Base-by-base conservation (phyloP, 1,140 invertebrate species). In the Holcopasites calliopsidis region DNA sequence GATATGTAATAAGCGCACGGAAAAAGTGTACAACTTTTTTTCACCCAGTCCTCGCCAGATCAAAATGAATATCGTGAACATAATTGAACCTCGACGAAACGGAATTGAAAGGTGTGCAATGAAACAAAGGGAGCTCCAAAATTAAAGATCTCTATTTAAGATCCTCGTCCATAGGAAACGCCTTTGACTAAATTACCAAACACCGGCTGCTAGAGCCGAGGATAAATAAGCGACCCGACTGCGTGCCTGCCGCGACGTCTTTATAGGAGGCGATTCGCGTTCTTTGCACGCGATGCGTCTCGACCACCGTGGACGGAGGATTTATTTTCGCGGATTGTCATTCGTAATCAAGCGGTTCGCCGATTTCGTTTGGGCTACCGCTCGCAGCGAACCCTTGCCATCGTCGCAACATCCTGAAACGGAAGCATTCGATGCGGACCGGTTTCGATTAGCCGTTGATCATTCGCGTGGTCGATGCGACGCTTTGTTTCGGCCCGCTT, bases 381-480 rank as follows among this genome's bases (percentile, higher is more conserved):
- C 2, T 71, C 42, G 49, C 28, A 3, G 28, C 8, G 3, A 2
- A 10, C 8, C 2, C 23, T 35, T 11, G 28, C 23, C 21, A 18
- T 23, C 4, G 21, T 69, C 31, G 16, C 3, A 38, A 13, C 21
- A 61, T n/a, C n/a, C n/a, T n/a, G n/a, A n/a, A n/a, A n/a, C n/a
- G n/a, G n/a, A n/a, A n/a, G n/a, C n/a, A n/a, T n/a, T n/a, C n/a
- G n/a, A n/a, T n/a, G n/a, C n/a, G n/a, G n/a, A n/a, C n/a, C n/a
- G n/a, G n/a, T n/a, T 71, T 79, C 71, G 79, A 76, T 76, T 79
- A 65, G 60, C 65, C 42, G 76, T 81, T 76, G 71, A 79, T 81
- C 79, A 79, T 72, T 81, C 76, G 77, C 76, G 40, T 33, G 42
- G 11, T 61, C 70, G 65, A 70, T 26, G 33, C 26, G n/a, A 64